These are phyloP conservation scores for Zophobas atratus DNA, from an alignment of 1,140 invertebrate species.

Conservation along the genomic window DNA sequence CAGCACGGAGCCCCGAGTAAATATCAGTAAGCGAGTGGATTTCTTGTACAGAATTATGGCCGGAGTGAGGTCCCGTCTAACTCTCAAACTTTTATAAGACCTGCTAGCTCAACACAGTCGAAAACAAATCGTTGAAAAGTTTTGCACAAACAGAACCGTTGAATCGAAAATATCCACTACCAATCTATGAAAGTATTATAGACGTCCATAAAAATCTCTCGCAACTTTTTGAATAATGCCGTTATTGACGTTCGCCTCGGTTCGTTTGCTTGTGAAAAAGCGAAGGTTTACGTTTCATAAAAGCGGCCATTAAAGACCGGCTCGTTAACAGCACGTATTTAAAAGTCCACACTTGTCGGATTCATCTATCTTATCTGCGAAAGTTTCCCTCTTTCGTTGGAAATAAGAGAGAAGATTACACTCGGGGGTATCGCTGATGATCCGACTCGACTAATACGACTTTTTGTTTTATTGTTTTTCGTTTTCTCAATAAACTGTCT, in stretches of 20 bases:
- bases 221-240: constrained; percentile 46
- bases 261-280: background rate
- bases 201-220: constrained; percentile 39
- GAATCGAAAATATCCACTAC: constrained; percentile 53
- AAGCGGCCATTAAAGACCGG: constrained; percentile 21
- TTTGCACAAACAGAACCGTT: constrained; percentile 56
- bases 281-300: constrained; percentile 38
- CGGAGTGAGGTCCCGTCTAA: constrained; percentile 34
- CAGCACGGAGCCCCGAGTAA: constrained; percentile 35
- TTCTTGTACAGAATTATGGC: constrained; percentile 36
- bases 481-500: constrained; percentile 48
- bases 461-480: constrained; percentile 49
- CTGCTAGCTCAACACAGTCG: constrained; percentile 50
- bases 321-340: constrained; percentile 43
- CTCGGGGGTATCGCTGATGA: constrained; percentile 46
- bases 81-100: constrained; percentile 44
- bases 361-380: constrained; percentile 44
- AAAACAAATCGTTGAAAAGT: constrained; percentile 56
- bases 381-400: constrained; percentile 43
- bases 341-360: constrained; percentile 47
- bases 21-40: constrained; percentile 44
- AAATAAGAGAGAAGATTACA: constrained; percentile 47
- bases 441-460: constrained; percentile 46
- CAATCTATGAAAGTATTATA: constrained; percentile 52
- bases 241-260: constrained; percentile 27